Percentiles rank a stretch among this genome's conserved stretches.
Evolutionary conservation across 2,113 vertebrate genomes (phyloP).

Genomic region (Gymnocephalus cernua): DNA sequence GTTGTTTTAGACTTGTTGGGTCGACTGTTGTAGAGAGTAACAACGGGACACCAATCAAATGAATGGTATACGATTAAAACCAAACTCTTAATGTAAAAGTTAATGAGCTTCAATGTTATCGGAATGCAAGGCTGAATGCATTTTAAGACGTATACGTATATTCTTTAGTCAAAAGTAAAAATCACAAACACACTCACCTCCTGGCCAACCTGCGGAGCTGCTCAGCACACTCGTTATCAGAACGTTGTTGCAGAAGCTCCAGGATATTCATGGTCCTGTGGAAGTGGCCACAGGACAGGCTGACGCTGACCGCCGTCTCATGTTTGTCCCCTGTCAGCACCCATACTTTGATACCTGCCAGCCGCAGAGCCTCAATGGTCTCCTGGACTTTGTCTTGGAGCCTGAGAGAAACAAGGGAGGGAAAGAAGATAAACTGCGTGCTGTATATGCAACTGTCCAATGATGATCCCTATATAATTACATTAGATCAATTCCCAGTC

Average conservation of each 20-base stretch:
- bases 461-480: background rate
- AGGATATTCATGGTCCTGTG: conserved; percentile 97
- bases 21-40: background rate
- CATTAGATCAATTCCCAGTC: background rate
- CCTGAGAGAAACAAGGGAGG: conserved; percentile 71
- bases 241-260: conserved; percentile 93
- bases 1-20: too few species aligned
- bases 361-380: conserved; percentile 94
- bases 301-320: conserved; percentile 96
- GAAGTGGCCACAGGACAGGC: conserved; percentile 96
- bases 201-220: conserved; percentile 90
- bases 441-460: background rate
- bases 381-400: conserved; percentile 97
- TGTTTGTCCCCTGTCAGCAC: conserved; percentile 97
- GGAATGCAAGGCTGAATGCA: background rate
- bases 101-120: background rate
- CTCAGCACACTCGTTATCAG: conserved; percentile 93
- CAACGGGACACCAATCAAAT: background rate
- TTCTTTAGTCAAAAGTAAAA: background rate
- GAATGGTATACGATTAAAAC: background rate
- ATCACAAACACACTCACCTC: conserved; percentile 82
- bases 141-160: background rate
- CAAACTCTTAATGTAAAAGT: background rate
- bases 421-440: background rate
- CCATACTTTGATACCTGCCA: conserved; percentile 98